These are phyloP conservation scores for Pomatostomus ruficeps DNA, from an alignment of 2,113 vertebrate species.

Conservation along the genomic window DNA sequence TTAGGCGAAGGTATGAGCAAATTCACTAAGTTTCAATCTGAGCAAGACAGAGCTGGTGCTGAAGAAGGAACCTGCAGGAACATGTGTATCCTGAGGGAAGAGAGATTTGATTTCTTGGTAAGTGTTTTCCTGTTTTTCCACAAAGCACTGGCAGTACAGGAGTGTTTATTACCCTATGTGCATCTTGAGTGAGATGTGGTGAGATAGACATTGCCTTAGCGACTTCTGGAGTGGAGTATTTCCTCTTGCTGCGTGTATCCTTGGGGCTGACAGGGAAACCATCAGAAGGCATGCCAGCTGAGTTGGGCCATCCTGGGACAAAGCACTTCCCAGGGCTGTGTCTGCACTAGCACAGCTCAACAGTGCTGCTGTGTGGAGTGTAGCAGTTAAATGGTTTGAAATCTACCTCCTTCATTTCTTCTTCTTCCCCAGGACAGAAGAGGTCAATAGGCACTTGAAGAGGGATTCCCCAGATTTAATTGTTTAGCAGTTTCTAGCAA, in stretches of 20 bases:
- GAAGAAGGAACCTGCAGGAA: background rate
- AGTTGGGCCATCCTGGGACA: background rate
- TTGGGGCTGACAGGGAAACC: background rate
- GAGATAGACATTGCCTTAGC: background rate
- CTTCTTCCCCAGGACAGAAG: background rate
- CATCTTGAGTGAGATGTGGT: background rate
- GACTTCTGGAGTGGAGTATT: background rate
- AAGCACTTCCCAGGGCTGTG: background rate
- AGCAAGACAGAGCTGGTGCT: background rate
- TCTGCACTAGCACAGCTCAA: background rate
- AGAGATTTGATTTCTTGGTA: background rate
- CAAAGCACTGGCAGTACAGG: background rate
- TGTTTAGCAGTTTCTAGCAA: background rate
- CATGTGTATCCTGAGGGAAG: background rate
- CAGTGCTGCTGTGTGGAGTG: background rate
- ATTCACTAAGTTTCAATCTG: background rate
- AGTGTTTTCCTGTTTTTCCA: background rate
- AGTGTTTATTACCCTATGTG: background rate
- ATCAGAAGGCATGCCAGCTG: background rate
- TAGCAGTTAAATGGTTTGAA: background rate
- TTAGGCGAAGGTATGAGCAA: background rate
- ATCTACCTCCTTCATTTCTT: background rate
- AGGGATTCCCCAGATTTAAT: background rate
- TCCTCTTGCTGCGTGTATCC: background rate
- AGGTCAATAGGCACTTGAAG: slow-evolving; percentile 12